These are phyloP conservation scores for Congeria kusceri DNA, from an alignment of 2,888 invertebrate genomes.

Conservation along the genomic window DNA sequence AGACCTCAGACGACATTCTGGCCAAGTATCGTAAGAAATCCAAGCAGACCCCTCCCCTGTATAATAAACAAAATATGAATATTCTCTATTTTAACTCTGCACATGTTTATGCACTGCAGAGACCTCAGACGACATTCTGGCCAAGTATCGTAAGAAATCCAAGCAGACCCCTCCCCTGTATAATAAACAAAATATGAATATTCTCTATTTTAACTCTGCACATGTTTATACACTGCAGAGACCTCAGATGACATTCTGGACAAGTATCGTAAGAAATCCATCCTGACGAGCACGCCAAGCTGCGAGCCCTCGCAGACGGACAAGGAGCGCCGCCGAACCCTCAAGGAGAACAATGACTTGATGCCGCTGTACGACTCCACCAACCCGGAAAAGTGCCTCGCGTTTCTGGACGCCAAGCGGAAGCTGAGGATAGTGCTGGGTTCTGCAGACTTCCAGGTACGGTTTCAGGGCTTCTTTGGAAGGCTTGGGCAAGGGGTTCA, in stretches of 20 bases:
- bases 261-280: slow-evolving; percentile 91
- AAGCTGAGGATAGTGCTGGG: slow-evolving; percentile 96
- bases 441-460: slow-evolving; percentile 89
- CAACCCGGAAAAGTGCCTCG: slow-evolving; percentile 88
- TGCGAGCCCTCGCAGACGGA: slow-evolving; percentile 54
- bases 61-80: no score
- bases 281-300: slow-evolving; percentile 52
- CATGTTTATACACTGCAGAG: slow-evolving; percentile 86
- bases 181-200: no score
- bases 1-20: no score
- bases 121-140: no score
- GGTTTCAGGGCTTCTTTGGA: no score
- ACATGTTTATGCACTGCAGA: no score
- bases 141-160: no score
- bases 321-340: slow-evolving; percentile 81
- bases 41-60: no score
- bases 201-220: not conserved
- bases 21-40: no score
- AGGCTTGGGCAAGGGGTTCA: no score
- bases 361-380: slow-evolving; percentile 86
- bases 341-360: slow-evolving; percentile 71
- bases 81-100: no score
- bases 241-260: slow-evolving; percentile 96
- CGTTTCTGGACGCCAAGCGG: slow-evolving; percentile 92
- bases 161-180: no score